These are phyloP conservation scores for Poeciliopsis infans DNA, from an alignment of 2,797 vertebrate genomes.

Conservation along the genomic window DNA sequence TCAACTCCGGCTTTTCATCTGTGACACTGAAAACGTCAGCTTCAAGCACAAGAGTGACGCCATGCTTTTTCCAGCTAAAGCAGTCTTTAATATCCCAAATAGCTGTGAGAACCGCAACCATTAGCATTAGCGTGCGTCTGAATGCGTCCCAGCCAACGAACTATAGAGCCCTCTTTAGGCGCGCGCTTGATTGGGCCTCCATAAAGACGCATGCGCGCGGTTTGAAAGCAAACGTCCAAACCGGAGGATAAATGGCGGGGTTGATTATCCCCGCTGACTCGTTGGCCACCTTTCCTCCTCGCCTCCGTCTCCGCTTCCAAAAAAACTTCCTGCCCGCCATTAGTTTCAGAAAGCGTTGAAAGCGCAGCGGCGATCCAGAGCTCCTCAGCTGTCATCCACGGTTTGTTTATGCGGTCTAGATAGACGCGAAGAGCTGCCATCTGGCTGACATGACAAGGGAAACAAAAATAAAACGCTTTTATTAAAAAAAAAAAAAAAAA, in stretches of 20 bases:
- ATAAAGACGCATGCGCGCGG: conserved; percentile 66
- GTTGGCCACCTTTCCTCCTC: conserved; percentile 45
- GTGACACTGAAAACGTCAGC: conserved; percentile 62
- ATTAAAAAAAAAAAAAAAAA: conserved; percentile 43
- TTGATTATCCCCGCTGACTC: conserved; percentile 74
- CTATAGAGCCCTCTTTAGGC: conserved; percentile 58
- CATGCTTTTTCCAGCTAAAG: conserved; percentile 67
- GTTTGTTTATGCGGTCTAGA: conserved; percentile 29
- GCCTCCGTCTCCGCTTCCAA: conserved; percentile 62
- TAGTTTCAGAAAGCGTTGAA: conserved; percentile 76
- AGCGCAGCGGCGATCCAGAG: conserved; percentile 63
- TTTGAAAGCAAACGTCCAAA: conserved; percentile 68
- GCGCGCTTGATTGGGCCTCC: conserved; percentile 67
- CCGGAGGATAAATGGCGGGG: conserved; percentile 69
- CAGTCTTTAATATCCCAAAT: conserved; percentile 67
- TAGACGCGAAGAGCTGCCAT: conserved; percentile 50
- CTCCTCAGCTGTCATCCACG: conserved; percentile 67
- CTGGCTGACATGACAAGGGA: conserved; percentile 46
- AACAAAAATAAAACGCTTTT: conserved; percentile 50
- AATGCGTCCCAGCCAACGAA: conserved; percentile 48
- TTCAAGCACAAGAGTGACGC: conserved; percentile 57
- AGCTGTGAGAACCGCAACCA: conserved; percentile 64
- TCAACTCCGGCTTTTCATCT: conserved; percentile 61
- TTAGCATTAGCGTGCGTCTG: conserved; percentile 47
- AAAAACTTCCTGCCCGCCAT: conserved; percentile 73